Base-by-base conservation (phyloP, 1,140 invertebrate genomes). In the Drosophila sp. region DNA sequence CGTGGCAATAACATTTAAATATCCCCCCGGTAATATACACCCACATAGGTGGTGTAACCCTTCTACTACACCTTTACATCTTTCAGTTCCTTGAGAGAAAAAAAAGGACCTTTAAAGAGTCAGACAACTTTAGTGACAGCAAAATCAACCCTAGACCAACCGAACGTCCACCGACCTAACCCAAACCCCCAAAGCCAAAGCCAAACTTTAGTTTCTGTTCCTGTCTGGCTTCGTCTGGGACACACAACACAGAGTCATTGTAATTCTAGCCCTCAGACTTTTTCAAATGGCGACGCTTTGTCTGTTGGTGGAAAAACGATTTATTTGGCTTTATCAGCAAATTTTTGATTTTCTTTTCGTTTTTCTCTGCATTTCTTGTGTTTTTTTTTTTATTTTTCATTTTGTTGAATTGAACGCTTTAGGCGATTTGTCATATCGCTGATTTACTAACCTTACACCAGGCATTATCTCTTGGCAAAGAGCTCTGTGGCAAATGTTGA, bases 1-100 rank as follows among this genome's bases (percentile, higher is more conserved):
- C 79, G 71, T 86, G 68, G 82, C 79, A 86, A 86, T 85, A 72
- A 71, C 79, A 85, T 87, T 86, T 85, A 86, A 85, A 86, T 85
- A 65, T 64, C 64, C 44, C 56, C 60, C 63, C 41, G 38, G 58
- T 30, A 29, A 50, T 23, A 4, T 23, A 27, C 4, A 0, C 0
- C 40, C 29, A 27, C 32, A 8, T 7, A 56, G 57, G 23, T 60
- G 7, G 30, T 60, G 33, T 60, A 47, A 17, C 41, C 60, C 30
- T 61, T 27, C 23, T 60, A 33, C 11, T 38, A 32, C 38, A 47
- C 44, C 44, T 47, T 47, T 25, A 23, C 44, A 47, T 25, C 17
- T 23, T 38, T 32, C 32, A 60, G 64, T 58, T 75, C 68, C 72
- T 75, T 75, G 72, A 68, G 7, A 35, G 7, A 75, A 75, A 47